Percentiles rank a stretch among this genome's conserved stretches.
Evolutionary conservation across 2,888 invertebrate species (phyloP).

Genomic region (Lingula anatina): DNA sequence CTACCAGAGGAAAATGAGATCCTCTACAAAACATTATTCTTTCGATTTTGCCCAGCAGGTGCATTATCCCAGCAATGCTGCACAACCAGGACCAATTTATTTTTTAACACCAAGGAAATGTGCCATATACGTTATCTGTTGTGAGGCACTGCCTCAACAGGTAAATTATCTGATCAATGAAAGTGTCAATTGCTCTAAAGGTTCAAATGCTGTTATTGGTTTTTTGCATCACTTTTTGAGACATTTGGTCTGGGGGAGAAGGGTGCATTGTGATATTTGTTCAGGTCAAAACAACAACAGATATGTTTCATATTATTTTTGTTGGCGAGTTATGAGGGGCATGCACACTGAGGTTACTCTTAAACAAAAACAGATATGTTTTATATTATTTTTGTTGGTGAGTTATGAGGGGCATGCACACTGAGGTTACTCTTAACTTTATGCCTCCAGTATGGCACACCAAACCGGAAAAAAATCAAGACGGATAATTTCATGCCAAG

Average conservation of each 20-base stretch:
- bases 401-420: no score
- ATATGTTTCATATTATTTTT: slow-evolving; percentile 12
- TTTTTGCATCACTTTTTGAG: slow-evolving; percentile 15
- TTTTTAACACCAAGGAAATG: slow-evolving; percentile 21
- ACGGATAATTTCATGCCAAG: no score
- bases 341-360: slow-evolving; percentile 1
- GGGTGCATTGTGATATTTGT: slow-evolving; percentile 18
- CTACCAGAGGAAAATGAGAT: no score
- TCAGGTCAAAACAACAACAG: slow-evolving; percentile 20
- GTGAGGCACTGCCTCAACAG: slow-evolving; percentile 11
- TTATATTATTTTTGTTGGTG: no score
- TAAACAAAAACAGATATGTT: no score
- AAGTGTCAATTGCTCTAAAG: slow-evolving; percentile 10
- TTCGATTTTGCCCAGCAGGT: slow-evolving; percentile 23
- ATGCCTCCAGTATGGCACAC: no score
- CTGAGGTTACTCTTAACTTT: no score
- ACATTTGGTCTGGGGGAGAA: slow-evolving; percentile 15
- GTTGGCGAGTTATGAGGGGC: slow-evolving; percentile 11
- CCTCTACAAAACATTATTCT: no score
- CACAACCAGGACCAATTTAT: slow-evolving; percentile 22
- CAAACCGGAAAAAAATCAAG: no score
- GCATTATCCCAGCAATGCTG: slow-evolving; percentile 16
- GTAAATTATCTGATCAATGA: slow-evolving; percentile 23
- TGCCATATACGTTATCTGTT: slow-evolving; percentile 17
- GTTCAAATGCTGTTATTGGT: slow-evolving; percentile 15